Percentiles rank a stretch among this genome's conserved stretches.
These are phyloP conservation scores for Microctonus aethiopoides DNA, from an alignment of 2,888 invertebrate genomes.

Conservation along the genomic window DNA sequence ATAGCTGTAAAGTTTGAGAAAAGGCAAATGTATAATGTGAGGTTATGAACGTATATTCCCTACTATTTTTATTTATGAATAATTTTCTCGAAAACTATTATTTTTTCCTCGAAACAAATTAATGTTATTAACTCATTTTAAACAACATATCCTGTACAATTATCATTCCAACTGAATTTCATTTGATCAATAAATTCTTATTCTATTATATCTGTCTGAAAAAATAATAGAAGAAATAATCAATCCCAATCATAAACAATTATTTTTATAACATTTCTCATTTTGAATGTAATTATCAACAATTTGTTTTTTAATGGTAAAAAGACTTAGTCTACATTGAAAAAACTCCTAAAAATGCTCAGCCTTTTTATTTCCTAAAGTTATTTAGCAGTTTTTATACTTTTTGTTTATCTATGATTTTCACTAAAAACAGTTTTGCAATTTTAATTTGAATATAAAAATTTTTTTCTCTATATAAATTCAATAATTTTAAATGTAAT, in stretches of 20 bases:
- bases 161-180: too few relatives aligned
- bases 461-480: background rate
- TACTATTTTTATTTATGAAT: too few relatives aligned
- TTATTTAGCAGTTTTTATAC: conserved; percentile 13
- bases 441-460: conserved; percentile 4
- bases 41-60: too few relatives aligned
- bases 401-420: background rate
- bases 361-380: conserved; percentile 23
- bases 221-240: background rate
- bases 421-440: conserved; percentile 22
- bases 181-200: too few relatives aligned
- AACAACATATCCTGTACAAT: too few relatives aligned
- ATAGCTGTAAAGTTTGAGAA: too few relatives aligned
- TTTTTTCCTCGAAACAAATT: too few relatives aligned
- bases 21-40: too few relatives aligned
- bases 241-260: background rate
- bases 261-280: background rate
- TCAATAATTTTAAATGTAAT: background rate
- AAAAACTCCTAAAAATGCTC: conserved; percentile 38
- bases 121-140: too few relatives aligned
- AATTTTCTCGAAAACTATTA: too few relatives aligned
- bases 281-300: background rate
- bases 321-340: conserved; percentile 48
- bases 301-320: conserved; percentile 44
- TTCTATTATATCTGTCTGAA: background rate